Evolutionary conservation across 1,140 invertebrate genomes (phyloP), one percentile per base, ranked within the genome.

Genomic region (Sinella curviseta): DNA sequence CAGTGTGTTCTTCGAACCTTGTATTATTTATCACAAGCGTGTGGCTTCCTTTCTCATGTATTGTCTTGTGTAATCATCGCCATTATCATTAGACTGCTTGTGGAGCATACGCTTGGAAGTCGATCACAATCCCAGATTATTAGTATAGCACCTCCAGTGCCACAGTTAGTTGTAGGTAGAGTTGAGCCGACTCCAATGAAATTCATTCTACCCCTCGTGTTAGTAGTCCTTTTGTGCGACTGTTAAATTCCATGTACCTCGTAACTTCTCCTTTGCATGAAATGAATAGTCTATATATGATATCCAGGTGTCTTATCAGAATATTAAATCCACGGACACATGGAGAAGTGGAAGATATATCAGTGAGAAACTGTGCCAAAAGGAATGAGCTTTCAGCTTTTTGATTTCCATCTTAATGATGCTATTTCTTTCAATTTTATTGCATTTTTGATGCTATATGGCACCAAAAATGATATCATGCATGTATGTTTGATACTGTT

Each of bases 371-470:
- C 65, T 70, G 65, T 70, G 65, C 65, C 65, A 70, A 70, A 70
- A 70, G 65, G 30, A 70, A 70, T 33, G 65, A 33, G 65, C 26
- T 70, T 70, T 70, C 65, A 70, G 31, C 65, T 70, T 70, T 30
- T 33, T 33, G 65, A 70, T 70, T 31, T n/a, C 14, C 65, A 70
- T 70, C 65, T 70, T 70, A 70, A 70, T 70, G 65, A 70, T 70
- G 12, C 65, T 33, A 70, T 70, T 70, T 33, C 65, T 70, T 70
- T 70, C 55, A 60, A 70, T 70, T 70, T 33, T 70, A 31, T 70
- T 31, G 65, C 26, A 14, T 31, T 30, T 70, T 14, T 8, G 31
- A 31, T 70, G 31, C 65, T 70, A n/a, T 70, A 70, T 70, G 65
- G 65, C 65, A 70, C 31, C 65, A 70, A 70, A 65, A 65, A 26